These are phyloP conservation scores for Acanthosoma haemorrhoidale DNA, from an alignment of 2,888 invertebrate species.

Conservation along the genomic window DNA sequence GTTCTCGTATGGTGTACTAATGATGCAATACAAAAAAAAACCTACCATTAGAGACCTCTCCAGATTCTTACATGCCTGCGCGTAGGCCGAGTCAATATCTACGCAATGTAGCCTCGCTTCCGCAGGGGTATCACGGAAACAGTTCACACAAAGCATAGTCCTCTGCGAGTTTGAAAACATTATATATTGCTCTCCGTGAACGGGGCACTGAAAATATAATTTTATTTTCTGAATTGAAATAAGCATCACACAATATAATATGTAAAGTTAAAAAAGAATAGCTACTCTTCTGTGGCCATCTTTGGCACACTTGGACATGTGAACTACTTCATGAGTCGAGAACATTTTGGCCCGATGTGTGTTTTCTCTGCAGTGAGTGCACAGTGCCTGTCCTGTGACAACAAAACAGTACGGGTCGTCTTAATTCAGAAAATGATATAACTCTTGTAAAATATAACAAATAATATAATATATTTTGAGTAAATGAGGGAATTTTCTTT, in stretches of 20 bases:
- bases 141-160: slow-evolving; percentile 67
- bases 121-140: slow-evolving; percentile 63
- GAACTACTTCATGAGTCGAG: slow-evolving; percentile 64
- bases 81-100: slow-evolving; percentile 69
- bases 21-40: not conserved
- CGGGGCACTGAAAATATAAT: slow-evolving; percentile 53
- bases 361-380: slow-evolving; percentile 62
- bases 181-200: slow-evolving; percentile 68
- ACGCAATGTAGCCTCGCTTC: slow-evolving; percentile 64
- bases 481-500: too few relatives aligned
- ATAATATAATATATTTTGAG: not conserved
- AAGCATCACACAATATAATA: not conserved
- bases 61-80: slow-evolving; percentile 62
- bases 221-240: not conserved
- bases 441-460: not conserved
- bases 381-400: slow-evolving; percentile 62
- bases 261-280: not conserved
- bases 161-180: slow-evolving; percentile 66
- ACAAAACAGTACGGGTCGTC: too few relatives aligned
- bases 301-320: slow-evolving; percentile 63
- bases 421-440: not conserved
- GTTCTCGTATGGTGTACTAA: not conserved
- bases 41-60: slow-evolving; percentile 57
- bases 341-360: slow-evolving; percentile 76
- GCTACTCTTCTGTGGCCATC: slow-evolving; percentile 60